These are phyloP conservation scores for Tragopan temminckii DNA, from an alignment of 2,797 vertebrate genomes.

Conservation along the genomic window DNA sequence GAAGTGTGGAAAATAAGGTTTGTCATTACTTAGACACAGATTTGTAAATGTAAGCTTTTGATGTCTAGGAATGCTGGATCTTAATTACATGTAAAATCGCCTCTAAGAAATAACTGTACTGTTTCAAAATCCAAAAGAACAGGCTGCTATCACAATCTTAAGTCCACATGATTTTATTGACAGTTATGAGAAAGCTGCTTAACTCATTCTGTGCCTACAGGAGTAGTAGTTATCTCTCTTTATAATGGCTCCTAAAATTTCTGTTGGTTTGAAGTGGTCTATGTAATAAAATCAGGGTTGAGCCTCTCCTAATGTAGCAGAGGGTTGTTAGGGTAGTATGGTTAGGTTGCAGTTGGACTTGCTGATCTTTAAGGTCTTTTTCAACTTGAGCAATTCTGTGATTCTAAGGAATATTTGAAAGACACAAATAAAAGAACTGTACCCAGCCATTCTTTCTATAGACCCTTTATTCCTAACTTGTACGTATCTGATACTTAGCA, in stretches of 20 bases:
- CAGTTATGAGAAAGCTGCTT: background rate
- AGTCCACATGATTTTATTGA: background rate
- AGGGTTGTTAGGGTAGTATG: no score
- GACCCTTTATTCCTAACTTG: background rate
- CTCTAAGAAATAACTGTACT: conserved; percentile 3
- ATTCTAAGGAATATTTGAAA: background rate
- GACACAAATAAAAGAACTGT: fast-evolving
- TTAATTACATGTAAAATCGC: conserved; percentile 46
- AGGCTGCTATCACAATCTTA: conserved; percentile 1
- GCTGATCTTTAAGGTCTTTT: no score
- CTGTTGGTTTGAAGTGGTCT: background rate
- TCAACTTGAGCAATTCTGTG: no score
- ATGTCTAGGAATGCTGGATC: conserved; percentile 47
- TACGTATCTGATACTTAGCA: background rate
- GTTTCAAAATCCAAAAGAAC: conserved; percentile 4
- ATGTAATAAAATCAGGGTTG: background rate
- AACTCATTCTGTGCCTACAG: background rate
- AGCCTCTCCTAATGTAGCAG: background rate
- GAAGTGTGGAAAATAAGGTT: conserved; percentile 66
- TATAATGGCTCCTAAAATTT: background rate
- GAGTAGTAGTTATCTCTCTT: no score
- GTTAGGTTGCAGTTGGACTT: no score
- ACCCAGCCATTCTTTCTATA: background rate
- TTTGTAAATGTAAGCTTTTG: conserved; percentile 56
- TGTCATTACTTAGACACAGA: conserved; percentile 46